These are phyloP conservation scores for Diabrotica undecimpunctata DNA, from an alignment of 1,140 invertebrate genomes.

Conservation along the genomic window DNA sequence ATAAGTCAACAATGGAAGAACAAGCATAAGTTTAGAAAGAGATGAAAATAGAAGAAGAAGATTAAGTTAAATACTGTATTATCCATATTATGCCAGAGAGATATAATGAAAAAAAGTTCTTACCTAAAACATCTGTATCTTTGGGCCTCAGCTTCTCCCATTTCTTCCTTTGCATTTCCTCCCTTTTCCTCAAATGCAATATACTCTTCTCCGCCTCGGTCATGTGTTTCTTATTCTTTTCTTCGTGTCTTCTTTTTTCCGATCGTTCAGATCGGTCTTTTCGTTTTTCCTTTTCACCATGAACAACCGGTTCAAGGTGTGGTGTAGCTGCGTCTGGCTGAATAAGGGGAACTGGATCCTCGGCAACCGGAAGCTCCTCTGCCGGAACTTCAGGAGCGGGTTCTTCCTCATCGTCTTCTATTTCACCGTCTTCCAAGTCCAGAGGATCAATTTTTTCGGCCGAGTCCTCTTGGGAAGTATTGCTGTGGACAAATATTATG, in stretches of 20 bases:
- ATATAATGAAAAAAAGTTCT: background rate
- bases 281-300: constrained; percentile 41
- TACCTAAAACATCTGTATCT: constrained; percentile 12
- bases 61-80: too few species aligned
- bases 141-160: constrained; percentile 33
- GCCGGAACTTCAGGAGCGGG: constrained; percentile 21
- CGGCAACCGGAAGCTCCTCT: constrained; percentile 5
- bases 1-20: too few species aligned
- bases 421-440: constrained; percentile 60
- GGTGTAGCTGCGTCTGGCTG: constrained; percentile 37
- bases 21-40: too few species aligned
- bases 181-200: constrained; percentile 43
- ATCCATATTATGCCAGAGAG: background rate
- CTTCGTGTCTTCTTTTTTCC: constrained; percentile 28
- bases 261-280: constrained; percentile 27
- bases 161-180: constrained; percentile 42
- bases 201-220: constrained; percentile 47
- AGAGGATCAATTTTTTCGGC: constrained; percentile 41
- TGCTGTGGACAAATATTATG: background rate
- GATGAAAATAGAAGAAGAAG: too few species aligned
- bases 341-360: constrained; percentile 18
- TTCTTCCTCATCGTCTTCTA: constrained; percentile 59
- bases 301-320: constrained; percentile 8
- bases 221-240: constrained; percentile 38
- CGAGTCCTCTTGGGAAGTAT: constrained; percentile 24